Base-by-base conservation (phyloP, 2,113 vertebrate genomes). In the Dendropsophus ebraccatus region DNA sequence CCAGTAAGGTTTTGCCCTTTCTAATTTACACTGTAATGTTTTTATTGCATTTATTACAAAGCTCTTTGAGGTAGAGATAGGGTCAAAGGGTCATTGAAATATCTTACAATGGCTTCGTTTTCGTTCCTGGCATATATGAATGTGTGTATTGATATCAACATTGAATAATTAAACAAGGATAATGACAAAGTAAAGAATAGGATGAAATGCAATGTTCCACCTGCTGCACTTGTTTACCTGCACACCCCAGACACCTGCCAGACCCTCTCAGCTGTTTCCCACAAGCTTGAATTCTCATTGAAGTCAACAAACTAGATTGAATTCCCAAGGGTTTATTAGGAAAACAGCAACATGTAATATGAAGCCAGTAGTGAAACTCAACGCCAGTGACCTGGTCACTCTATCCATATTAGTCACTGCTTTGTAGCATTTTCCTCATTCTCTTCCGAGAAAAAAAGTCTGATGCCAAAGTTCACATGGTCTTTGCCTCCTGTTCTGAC, bases 301-400 rank as follows among this genome's bases (percentile, higher is more conserved):
- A 86, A 45, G 50, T n/a, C 84, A 80, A 21, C 62, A 58, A 25
- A 47, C 65, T 58, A 81, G 80, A 86, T 86, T 80, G 49, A 80
- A 79, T 79, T 86, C 49, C 76, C 76, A 80, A 30, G 76, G 58
- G 77, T 73, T 72, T 86, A 79, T 85, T 56, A 86, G 35, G 37
- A 86, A 86, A 80, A 80, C 50, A 80, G 32, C 56, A 72, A 73
- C 76, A 81, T 70, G 76, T 86, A 81, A 86, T 72, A 73, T 81
- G 37, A 81, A 45, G 69, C 49, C 25, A 28, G 14, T 30, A 21
- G 49, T 45, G 84, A 80, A 86, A 86, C 35, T 28, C 21, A 60
- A 86, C 73, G 35, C 62, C n/a, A 41, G 21, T 86, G 65, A 73
- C 65, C 84, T 32, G 84, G 84, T 73, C 76, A 80, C 12, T 80